Percentiles rank a stretch among this genome's conserved stretches.
Evolutionary conservation across 1,140 invertebrate genomes (phyloP).

Genomic region (Leptinotarsa lineolata): DNA sequence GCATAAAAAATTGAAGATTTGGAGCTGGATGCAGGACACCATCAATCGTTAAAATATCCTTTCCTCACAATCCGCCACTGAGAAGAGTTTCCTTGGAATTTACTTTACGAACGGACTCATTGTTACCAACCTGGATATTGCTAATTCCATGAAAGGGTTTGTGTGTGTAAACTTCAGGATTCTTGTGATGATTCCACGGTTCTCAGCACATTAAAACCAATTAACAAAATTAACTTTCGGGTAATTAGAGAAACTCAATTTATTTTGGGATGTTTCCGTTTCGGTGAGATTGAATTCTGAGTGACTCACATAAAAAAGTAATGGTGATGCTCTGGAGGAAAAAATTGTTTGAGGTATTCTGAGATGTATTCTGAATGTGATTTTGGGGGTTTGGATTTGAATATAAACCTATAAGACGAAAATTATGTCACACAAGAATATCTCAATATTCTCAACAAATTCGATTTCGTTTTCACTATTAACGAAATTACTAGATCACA

Average conservation of each 20-base stretch:
- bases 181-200: background rate
- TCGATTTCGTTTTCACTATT: too few species aligned
- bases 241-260: background rate
- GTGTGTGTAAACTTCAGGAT: background rate
- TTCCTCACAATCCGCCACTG: background rate
- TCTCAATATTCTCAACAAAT: too few species aligned
- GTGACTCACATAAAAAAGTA: background rate
- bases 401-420: too few species aligned
- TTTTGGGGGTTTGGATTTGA: too few species aligned
- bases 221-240: background rate
- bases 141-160: slow-evolving; percentile 8
- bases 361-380: too few species aligned
- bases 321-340: too few species aligned
- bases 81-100: slow-evolving; percentile 4
- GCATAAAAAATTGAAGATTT: too few species aligned
- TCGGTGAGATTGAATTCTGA: background rate
- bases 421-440: too few species aligned
- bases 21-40: too few species aligned
- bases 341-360: too few species aligned
- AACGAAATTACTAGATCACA: too few species aligned
- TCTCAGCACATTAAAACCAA: background rate
- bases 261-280: background rate
- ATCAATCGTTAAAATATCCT: too few species aligned
- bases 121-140: slow-evolving; percentile 1
- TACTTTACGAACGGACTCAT: background rate